Conservation (phyloP, 2,888 invertebrate species). For the Sesia apiformis region DNA sequence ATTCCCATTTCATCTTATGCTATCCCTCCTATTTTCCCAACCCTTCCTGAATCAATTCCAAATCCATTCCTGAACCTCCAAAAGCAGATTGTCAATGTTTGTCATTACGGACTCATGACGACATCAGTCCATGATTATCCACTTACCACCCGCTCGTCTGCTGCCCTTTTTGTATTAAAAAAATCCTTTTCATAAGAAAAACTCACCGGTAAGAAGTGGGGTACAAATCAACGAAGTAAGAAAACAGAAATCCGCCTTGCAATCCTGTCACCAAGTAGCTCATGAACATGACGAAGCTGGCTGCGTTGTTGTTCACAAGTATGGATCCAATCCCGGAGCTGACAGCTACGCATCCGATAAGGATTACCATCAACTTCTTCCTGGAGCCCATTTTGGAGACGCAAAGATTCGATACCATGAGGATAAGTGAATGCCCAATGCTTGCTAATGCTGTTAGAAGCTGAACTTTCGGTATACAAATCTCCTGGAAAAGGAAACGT, state of each 20-base stretch:
- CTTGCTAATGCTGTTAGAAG: neutral
- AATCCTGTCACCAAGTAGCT: neutral
- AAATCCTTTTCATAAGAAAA: neutral
- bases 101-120: too few relatives aligned
- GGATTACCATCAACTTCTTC: neutral
- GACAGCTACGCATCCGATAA: neutral
- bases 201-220: constrained; percentile 1
- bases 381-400: neutral
- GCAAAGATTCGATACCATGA: neutral
- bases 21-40: too few relatives aligned
- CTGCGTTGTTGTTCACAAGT: neutral
- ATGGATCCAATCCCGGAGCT: neutral
- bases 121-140: too few relatives aligned
- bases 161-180: too few relatives aligned
- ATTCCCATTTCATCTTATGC: too few relatives aligned
- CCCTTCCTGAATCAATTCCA: too few relatives aligned
- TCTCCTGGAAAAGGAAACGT: neutral
- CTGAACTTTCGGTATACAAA: neutral
- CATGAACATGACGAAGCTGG: neutral
- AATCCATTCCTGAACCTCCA: too few relatives aligned
- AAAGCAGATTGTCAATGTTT: too few relatives aligned
- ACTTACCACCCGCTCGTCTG: too few relatives aligned
- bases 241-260: neutral
- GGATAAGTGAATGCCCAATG: neutral
- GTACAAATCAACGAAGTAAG: constrained; percentile 1